phyloP scores from a whole-genome alignment of 2,888 invertebrate genomes.

The Podotricha telesiphe region DNA sequence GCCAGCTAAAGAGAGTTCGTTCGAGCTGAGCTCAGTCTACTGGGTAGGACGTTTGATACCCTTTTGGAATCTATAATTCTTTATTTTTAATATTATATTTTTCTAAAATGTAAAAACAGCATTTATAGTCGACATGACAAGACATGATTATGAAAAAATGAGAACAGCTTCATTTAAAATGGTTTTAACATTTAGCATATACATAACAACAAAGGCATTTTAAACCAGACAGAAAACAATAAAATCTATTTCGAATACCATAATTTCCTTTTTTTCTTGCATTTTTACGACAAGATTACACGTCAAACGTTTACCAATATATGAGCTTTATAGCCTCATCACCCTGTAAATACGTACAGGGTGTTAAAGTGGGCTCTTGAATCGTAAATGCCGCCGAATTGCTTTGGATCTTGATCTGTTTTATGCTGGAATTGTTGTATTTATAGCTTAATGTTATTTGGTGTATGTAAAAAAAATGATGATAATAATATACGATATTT shows the following conservation, averaged over 20 bases:
- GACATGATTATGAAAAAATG: neutral
- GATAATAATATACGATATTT: neutral
- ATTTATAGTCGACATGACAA: too few relatives aligned
- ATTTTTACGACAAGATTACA: conserved; percentile 60
- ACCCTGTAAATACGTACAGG: conserved; percentile 66
- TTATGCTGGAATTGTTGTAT: conserved; percentile 59
- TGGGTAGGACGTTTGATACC: too few relatives aligned
- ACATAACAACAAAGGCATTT: neutral
- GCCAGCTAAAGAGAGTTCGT: too few relatives aligned
- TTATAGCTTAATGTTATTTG: conserved; percentile 4
- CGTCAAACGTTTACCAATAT: conserved; percentile 76
- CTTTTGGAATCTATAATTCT: too few relatives aligned
- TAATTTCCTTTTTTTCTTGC: conserved; percentile 43
- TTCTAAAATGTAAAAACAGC: too few relatives aligned
- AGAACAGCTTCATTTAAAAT: conserved; percentile 1
- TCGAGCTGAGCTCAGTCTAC: too few relatives aligned
- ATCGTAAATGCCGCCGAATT: conserved; percentile 74
- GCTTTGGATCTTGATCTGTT: conserved; percentile 69
- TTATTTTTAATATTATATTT: too few relatives aligned
- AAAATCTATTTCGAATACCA: conserved; percentile 45
- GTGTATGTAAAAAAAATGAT: neutral
- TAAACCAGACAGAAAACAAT: conserved; percentile 23
- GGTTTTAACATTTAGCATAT: neutral
- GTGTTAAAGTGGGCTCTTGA: conserved; percentile 66
- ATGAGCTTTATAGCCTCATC: conserved; percentile 72